Percentiles rank a stretch among this genome's conserved stretches.
Evolutionary conservation across 1,140 invertebrate species (phyloP).

Genomic region (Drosophila serrata): DNA sequence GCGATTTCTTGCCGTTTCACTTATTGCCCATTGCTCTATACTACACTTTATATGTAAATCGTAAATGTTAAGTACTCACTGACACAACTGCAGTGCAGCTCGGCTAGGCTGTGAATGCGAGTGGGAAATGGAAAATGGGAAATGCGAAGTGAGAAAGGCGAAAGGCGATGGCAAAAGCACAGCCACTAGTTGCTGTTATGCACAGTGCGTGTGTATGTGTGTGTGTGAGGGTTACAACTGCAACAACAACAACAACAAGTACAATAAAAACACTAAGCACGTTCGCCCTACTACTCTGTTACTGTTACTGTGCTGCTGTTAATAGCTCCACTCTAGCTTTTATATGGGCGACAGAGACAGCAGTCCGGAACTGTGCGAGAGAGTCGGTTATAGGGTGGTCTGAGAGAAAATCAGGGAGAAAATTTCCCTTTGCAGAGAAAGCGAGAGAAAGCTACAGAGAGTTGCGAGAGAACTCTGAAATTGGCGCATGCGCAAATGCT

Average conservation of each 20-base stretch:
- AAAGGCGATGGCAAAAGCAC: conserved; percentile 42
- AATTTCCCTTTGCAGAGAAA: conserved; percentile 18
- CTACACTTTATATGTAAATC: conserved; percentile 3
- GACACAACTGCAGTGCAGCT: conserved; percentile 41
- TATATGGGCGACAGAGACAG: conserved; percentile 23
- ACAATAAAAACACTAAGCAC: conserved; percentile 18
- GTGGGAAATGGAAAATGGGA: conserved; percentile 38
- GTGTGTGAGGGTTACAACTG: conserved; percentile 54
- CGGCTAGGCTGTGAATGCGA: conserved; percentile 42
- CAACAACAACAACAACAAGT: conserved; percentile 46
- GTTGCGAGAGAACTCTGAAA: neutral
- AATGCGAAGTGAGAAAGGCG: conserved; percentile 35
- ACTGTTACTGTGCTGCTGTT: conserved; percentile 39
- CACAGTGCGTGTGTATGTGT: conserved; percentile 37
- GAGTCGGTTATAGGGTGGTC: conserved; percentile 16
- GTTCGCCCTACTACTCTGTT: conserved; percentile 43
- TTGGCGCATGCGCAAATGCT: conserved; percentile 29
- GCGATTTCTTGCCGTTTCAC: conserved; percentile 18
- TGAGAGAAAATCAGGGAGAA: conserved; percentile 8
- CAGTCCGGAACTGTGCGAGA: conserved; percentile 17
- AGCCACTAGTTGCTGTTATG: conserved; percentile 82
- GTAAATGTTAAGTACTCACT: conserved; percentile 41
- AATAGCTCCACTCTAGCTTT: conserved; percentile 5
- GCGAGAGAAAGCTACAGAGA: neutral
- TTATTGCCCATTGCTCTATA: conserved; percentile 13